These are phyloP conservation scores for Trissolcus brochymenae DNA, from an alignment of 2,888 invertebrate genomes.

Conservation along the genomic window DNA sequence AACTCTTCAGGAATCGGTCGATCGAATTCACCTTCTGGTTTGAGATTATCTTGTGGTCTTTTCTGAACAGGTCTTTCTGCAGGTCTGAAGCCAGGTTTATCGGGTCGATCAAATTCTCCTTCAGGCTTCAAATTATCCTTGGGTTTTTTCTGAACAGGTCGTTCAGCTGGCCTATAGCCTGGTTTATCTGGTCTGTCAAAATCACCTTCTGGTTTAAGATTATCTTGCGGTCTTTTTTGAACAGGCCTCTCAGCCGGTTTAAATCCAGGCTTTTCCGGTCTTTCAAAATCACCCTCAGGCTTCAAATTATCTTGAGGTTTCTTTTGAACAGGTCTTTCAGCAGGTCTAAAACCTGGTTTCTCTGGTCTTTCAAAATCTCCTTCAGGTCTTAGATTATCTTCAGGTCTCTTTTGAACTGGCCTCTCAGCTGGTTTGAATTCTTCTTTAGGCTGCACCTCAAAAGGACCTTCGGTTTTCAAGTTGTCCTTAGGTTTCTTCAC, in stretches of 20 bases:
- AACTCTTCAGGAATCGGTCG: no score
- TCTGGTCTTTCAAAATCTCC: slow-evolving; percentile 69
- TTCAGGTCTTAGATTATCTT: slow-evolving; percentile 77
- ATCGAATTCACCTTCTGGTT: slow-evolving; percentile 51
- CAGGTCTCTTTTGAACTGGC: slow-evolving; percentile 70
- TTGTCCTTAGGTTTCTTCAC: slow-evolving; percentile 76
- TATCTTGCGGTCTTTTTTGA: slow-evolving; percentile 70
- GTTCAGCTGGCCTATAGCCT: slow-evolving; percentile 76
- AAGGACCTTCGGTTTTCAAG: slow-evolving; percentile 63
- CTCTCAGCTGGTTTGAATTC: slow-evolving; percentile 65
- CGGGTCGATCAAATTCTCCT: slow-evolving; percentile 72
- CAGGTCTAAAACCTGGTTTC: slow-evolving; percentile 60
- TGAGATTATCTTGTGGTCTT: slow-evolving; percentile 77
- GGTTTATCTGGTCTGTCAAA: slow-evolving; percentile 79
- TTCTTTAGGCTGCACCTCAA: slow-evolving; percentile 6
- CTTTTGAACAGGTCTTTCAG: slow-evolving; percentile 75
- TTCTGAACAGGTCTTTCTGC: slow-evolving; percentile 62
- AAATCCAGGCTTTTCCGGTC: slow-evolving; percentile 46
- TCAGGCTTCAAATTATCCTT: slow-evolving; percentile 63
- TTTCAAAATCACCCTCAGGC: slow-evolving; percentile 18
- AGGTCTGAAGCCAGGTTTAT: slow-evolving; percentile 74
- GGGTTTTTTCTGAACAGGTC: slow-evolving; percentile 73
- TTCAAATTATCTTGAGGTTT: slow-evolving; percentile 78
- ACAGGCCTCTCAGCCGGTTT: slow-evolving; percentile 68
- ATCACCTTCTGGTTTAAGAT: slow-evolving; percentile 59